phyloP scores from a whole-genome alignment of 2,888 invertebrate species.

The Stegana nigrithorax region DNA sequence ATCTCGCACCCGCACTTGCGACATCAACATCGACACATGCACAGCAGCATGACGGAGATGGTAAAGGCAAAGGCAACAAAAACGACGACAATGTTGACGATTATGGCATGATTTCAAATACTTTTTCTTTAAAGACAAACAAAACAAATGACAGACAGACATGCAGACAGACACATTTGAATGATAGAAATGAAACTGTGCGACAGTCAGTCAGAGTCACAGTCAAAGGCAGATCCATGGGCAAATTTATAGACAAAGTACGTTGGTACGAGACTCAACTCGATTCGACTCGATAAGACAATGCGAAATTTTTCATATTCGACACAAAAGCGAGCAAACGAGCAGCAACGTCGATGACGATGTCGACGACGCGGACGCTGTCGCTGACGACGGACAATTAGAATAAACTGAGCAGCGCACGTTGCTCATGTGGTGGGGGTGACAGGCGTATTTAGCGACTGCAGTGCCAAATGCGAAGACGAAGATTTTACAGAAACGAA shows the following conservation, averaged over 20 bases:
- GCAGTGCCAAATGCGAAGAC: too few species aligned
- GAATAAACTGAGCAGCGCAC: constrained; percentile 7
- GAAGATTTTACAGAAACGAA: too few species aligned
- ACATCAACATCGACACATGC: constrained; percentile 31
- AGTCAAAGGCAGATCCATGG: neutral
- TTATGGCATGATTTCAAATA: constrained; percentile 9
- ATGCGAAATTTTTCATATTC: constrained; percentile 27
- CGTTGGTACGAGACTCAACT: neutral
- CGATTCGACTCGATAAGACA: constrained; percentile 7
- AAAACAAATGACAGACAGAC: neutral
- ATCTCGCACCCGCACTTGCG: constrained; percentile 55
- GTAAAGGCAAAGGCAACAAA: constrained; percentile 14
- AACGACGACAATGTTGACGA: neutral
- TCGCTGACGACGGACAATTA: constrained; percentile 10
- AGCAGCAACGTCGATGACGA: neutral
- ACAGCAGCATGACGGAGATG: too few species aligned
- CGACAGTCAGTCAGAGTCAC: too few species aligned
- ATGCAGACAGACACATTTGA: neutral
- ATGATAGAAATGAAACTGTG: too few species aligned
- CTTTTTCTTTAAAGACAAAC: neutral
- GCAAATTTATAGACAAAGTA: neutral
- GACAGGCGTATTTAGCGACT: too few species aligned
- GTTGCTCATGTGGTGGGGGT: neutral
- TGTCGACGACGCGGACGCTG: neutral
- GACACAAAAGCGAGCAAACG: constrained; percentile 21